Conservation (phyloP, 1,140 invertebrate genomes). For the Laodelphax striatellus region DNA sequence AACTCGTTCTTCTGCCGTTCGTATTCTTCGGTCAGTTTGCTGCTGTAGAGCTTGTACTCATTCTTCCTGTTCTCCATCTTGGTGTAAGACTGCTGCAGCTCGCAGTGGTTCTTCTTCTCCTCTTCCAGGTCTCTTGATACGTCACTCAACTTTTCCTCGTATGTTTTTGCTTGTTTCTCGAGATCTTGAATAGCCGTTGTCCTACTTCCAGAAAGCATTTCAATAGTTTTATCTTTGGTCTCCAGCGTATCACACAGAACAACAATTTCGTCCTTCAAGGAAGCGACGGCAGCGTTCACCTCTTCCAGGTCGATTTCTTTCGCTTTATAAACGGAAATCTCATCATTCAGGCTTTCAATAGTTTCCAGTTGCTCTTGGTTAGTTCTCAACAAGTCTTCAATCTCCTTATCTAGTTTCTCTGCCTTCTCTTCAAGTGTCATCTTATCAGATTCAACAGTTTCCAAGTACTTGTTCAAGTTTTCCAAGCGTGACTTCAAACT, state of each 20-base stretch:
- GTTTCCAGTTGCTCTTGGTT: no score
- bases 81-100: neutral
- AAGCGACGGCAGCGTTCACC: neutral
- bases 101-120: neutral
- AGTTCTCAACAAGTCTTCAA: neutral
- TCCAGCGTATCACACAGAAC: neutral
- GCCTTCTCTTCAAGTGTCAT: constrained; percentile 6
- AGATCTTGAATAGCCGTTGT: neutral
- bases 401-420: neutral
- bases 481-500: no score
- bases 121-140: neutral
- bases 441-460: constrained; percentile 6
- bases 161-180: neutral
- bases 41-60: constrained; percentile 15
- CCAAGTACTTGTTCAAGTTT: neutral
- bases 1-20: neutral
- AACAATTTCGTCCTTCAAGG: neutral
- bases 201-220: neutral
- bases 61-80: constrained; percentile 15
- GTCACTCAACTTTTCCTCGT: neutral
- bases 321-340: no score
- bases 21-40: neutral
- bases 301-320: neutral
- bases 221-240: neutral
- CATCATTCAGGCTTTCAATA: no score